Conservation (phyloP, 2,113 vertebrate species). For the Neolamprologus caudopunctatus region DNA sequence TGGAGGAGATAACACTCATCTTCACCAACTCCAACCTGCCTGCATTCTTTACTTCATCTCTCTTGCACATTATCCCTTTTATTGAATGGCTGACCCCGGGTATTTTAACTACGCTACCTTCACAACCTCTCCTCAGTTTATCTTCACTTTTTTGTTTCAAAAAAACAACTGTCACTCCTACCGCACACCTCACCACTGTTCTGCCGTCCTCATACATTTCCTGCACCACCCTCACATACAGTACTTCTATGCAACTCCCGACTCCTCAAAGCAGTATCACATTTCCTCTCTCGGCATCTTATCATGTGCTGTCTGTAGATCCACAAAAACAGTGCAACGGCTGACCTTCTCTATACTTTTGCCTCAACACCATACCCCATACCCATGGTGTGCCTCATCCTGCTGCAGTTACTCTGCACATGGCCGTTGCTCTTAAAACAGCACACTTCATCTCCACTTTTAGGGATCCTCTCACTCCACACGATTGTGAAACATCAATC, state of each 20-base stretch:
- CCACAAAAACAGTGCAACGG: background rate
- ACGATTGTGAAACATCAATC: background rate
- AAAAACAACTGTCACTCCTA: background rate
- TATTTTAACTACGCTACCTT: background rate
- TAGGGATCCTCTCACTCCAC: background rate
- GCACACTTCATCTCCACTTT: background rate
- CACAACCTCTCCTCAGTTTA: background rate
- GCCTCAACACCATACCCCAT: background rate
- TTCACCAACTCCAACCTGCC: background rate
- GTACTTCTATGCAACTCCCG: fast-evolving
- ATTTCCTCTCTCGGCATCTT: background rate
- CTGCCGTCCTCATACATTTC: background rate
- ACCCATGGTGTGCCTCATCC: background rate
- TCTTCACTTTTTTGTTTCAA: background rate
- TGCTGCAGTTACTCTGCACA: background rate
- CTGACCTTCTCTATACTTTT: background rate
- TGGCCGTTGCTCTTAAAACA: background rate
- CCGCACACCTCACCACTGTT: background rate
- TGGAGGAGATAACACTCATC: background rate
- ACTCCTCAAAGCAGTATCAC: fast-evolving
- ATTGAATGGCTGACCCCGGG: background rate
- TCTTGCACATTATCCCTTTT: fast-evolving
- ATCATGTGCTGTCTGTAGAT: background rate
- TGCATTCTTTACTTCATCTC: background rate
- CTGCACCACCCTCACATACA: background rate